A percentile compares a stretch with the other conserved stretches of the same genome.
phyloP scores from a whole-genome alignment of 2,113 vertebrate genomes.

The Halichoerus grypus region DNA sequence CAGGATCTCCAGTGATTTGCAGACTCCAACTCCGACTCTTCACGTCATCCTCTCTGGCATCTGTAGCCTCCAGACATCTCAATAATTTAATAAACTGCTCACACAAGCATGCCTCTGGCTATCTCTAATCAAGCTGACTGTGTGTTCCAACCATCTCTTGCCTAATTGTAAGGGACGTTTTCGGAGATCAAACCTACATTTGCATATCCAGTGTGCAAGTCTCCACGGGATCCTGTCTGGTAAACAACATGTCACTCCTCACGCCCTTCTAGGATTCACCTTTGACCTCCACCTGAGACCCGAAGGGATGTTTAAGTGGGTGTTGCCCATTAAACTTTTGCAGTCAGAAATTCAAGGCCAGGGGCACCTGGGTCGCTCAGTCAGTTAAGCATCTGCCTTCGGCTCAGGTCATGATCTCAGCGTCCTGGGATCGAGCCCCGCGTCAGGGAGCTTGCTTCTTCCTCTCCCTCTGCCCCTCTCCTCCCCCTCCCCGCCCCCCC shows the following conservation, averaged over 20 bases:
- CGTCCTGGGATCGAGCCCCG: not conserved
- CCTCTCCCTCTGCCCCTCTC: too few species aligned
- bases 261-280: not conserved
- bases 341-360: not conserved
- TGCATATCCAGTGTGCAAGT: not conserved
- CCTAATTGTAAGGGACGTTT: conserved; percentile 58
- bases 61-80: conserved; percentile 50
- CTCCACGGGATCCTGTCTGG: not conserved
- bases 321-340: not conserved
- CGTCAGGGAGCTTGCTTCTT: not conserved
- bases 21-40: not conserved
- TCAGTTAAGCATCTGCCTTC: not conserved
- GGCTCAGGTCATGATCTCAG: not conserved
- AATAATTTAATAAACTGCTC: conserved; percentile 74
- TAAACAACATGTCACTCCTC: not conserved
- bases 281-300: not conserved
- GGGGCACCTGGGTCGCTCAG: not conserved
- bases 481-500: fast-evolving
- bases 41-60: not conserved
- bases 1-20: not conserved
- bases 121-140: conserved; percentile 59
- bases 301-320: not conserved
- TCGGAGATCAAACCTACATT: conserved; percentile 44
- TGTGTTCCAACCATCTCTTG: conserved; percentile 58
- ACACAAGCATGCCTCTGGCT: conserved; percentile 64